Base-by-base conservation (phyloP, 2,797 vertebrate species). In the Acanthurus tractus region DNA sequence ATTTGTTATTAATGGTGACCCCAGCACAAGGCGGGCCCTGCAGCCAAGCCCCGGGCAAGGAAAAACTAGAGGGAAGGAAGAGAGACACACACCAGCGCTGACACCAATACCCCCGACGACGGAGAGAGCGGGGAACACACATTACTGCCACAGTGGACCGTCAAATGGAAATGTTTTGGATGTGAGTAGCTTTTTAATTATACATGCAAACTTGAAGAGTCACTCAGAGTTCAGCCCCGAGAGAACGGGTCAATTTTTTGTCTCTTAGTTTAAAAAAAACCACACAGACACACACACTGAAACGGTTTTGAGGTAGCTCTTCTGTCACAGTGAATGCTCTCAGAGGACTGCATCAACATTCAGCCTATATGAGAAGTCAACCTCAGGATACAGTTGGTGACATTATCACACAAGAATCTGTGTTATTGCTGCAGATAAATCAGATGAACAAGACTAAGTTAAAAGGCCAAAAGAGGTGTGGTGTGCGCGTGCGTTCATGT, bases 1-100 rank as follows among this genome's bases (percentile, higher is more conserved):
- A 95, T 95, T 93, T 94, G 88, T 93, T 95, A 95, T 96, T 95
- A 92, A 94, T 92, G 82, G 84, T 89, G 92, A 94, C 93, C 92
- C 89, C 70, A 65, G 76, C 72, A 74, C 80, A 72, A 87, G 84
- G 73, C 75, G 14, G 62, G 64, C 63, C 89, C 81, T 7, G 67
- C 23, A 42, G 92, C 86, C 14, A 29, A 79, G 86, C 93, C 92
- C 62, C 15, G 13, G 87, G 94, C 85, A 4, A 76, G 81, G 85
- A 91, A 93, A 87, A 89, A 78, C 53, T 23, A 67, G 64, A 56
- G 68, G 66, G 65, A 76, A 48, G 53, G 57, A 82, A 36, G 54
- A 15, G 50, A 72, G 38, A 70, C 36, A 50, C 45, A 65, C 66
- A 70, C 38, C 23, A 64, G 46, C 10, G 11, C 50, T 75, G 78